These are phyloP conservation scores for Erynnis tages DNA, from an alignment of 2,888 invertebrate species.

Conservation along the genomic window DNA sequence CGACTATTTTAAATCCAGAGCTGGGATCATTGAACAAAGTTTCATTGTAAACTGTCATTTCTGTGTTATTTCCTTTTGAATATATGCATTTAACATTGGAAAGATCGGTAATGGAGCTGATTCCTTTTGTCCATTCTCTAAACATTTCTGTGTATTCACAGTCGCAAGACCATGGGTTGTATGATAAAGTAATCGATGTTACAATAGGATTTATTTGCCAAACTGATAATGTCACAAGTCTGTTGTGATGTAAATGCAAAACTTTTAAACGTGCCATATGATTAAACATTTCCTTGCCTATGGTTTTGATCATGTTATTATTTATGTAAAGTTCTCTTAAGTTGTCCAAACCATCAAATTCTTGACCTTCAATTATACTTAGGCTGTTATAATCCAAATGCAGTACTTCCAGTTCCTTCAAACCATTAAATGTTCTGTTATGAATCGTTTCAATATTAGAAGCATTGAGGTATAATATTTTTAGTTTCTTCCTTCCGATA, in stretches of 20 bases:
- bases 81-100: constrained; percentile 85
- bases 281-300: constrained; percentile 87
- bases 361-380: constrained; percentile 86
- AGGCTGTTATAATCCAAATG: constrained; percentile 89
- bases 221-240: constrained; percentile 84
- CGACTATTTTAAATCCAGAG: constrained; percentile 81
- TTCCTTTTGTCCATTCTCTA: constrained; percentile 88
- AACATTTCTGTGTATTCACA: constrained; percentile 89
- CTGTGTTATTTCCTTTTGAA: constrained; percentile 69
- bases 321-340: constrained; percentile 87
- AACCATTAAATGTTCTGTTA: constrained; percentile 92
- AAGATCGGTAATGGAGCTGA: constrained; percentile 84
- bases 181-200: constrained; percentile 84
- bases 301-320: constrained; percentile 85
- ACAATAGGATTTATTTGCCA: constrained; percentile 86
- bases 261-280: constrained; percentile 84
- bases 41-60: constrained; percentile 80
- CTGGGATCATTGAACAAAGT: constrained; percentile 81
- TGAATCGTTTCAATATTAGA: constrained; percentile 90
- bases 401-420: constrained; percentile 87
- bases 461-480: constrained; percentile 88
- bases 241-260: constrained; percentile 87
- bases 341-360: constrained; percentile 89
- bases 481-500: constrained; percentile 90
- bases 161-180: constrained; percentile 92